Evolutionary conservation across 2,113 vertebrate genomes (phyloP).

Genomic region (Anolis sagrei): DNA sequence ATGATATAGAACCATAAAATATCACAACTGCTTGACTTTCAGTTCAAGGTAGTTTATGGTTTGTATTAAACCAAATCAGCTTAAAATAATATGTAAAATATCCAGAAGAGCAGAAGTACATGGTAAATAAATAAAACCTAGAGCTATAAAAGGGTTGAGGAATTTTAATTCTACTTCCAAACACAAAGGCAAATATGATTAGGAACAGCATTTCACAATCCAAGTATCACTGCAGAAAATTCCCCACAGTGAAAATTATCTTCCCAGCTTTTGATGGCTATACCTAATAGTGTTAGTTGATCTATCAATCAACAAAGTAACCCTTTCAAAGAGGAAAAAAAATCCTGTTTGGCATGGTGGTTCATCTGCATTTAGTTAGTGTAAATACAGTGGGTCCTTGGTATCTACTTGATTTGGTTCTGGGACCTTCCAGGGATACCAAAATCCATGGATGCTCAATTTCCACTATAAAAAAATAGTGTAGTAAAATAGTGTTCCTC

Average conservation of each 20-base stretch:
- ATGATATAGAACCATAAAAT: neutral
- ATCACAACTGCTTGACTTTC: neutral
- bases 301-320: neutral
- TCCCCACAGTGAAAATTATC: neutral
- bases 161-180: no score
- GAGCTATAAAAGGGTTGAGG: no score
- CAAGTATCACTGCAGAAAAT: neutral
- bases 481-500: no score
- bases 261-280: neutral
- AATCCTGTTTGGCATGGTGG: neutral
- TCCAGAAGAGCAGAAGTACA: neutral
- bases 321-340: neutral
- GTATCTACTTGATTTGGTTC: no score
- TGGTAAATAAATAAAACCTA: neutral
- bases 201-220: neutral
- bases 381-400: no score
- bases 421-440: no score
- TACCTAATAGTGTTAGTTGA: neutral
- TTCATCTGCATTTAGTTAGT: no score
- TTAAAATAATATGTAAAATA: conserved; percentile 10
- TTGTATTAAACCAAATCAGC: neutral
- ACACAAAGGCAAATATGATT: neutral
- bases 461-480: no score
- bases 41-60: neutral
- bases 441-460: no score